Percentiles rank a stretch among this genome's conserved stretches.
phyloP scores from a whole-genome alignment of 2,113 vertebrate genomes.

The Equus przewalskii region DNA sequence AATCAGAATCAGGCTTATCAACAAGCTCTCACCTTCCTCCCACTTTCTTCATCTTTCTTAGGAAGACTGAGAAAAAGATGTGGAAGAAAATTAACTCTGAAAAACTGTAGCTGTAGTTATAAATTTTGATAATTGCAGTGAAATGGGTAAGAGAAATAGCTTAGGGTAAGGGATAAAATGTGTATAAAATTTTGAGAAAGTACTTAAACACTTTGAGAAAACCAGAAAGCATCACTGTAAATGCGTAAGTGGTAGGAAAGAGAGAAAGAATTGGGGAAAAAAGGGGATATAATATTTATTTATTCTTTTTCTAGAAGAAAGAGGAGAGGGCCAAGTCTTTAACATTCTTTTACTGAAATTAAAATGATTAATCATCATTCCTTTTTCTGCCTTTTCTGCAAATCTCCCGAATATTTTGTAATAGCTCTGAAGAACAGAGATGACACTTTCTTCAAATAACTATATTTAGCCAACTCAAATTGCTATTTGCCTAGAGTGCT shows the following conservation, averaged over 20 bases:
- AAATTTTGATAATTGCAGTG: constrained; percentile 61
- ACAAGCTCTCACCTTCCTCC: neutral
- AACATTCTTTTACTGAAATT: neutral
- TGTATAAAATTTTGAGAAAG: neutral
- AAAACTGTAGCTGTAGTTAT: neutral
- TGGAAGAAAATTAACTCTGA: constrained; percentile 61
- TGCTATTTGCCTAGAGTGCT: neutral
- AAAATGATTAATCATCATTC: neutral
- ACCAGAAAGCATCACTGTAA: neutral
- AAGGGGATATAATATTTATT: neutral
- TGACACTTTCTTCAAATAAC: neutral
- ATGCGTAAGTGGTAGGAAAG: neutral
- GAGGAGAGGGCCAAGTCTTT: neutral
- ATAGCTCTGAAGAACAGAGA: neutral
- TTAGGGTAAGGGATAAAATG: neutral
- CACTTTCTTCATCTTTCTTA: constrained; percentile 25
- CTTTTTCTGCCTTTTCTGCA: neutral
- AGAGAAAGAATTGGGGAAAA: neutral
- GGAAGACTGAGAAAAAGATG: constrained; percentile 12
- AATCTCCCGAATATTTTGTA: constrained; percentile 31
- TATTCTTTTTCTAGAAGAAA: neutral
- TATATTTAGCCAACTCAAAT: neutral
- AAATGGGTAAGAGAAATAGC: neutral
- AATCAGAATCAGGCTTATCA: constrained; percentile 54
- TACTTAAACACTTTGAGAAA: neutral